Base-by-base conservation (phyloP, 2,888 invertebrate species). In the Rotaria sp. region DNA sequence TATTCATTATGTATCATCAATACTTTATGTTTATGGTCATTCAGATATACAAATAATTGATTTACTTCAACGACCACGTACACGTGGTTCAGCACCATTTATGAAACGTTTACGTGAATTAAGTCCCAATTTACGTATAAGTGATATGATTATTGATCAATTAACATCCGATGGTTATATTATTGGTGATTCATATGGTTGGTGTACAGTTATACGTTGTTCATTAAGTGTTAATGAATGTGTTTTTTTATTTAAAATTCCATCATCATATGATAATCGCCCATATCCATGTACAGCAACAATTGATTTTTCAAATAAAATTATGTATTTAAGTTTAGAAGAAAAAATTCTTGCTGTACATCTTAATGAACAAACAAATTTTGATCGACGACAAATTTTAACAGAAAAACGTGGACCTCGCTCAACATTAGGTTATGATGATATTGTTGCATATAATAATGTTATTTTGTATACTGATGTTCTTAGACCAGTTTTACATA, bases 301-400 rank as follows among this genome's bases (percentile, higher is more conserved):
- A 45, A 80, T 80, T 41, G 80, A 80, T 80, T 80, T 80, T 80
- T 45, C 41, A 41, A 80, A 4, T 10, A 80, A 80, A 80, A 45
- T 80, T n/a, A 80, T 80, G 80, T 80, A 80, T 80, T 45, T 80
- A 45, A 80, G 80, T 80, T 80, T 80, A 80, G 80, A 80, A 80
- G 80, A 80, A 26, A 80, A 80, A 45, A 45, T 80, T 45, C 45
- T 80, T 45, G 0, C n/a, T n/a, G 38, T 80, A 13, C n/a, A 80
- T 45, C 26, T 80, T 13, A 80, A 80, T 80, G 80, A 80, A 80
- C 45, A 80, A 45, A 80, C 80, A n/a, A 80, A 80, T 80, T 80
- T n/a, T 45, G 80, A 80, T 80, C 41, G 80, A 26, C 45, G 45
- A 26, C 5, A 45, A 41, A n/a, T 80, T 45, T 35, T 80, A 80